Base-by-base conservation (phyloP, 2,888 invertebrate species). In the Drosophila demipolita region DNA sequence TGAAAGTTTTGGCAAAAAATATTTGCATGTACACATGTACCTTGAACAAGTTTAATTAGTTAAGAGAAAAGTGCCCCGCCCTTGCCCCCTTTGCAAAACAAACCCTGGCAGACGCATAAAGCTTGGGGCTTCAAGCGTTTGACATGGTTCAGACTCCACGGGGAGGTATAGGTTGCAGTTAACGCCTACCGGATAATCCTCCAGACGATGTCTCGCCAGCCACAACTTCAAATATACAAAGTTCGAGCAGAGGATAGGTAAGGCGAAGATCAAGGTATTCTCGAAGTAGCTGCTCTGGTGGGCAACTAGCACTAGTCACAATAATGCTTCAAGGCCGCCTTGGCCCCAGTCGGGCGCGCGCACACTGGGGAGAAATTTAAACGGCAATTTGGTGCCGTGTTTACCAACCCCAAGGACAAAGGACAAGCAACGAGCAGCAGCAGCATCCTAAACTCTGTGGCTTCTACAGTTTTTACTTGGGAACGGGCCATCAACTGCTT, bases 371-470 rank as follows among this genome's bases (percentile, higher is more conserved):
- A 80, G 87, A 86, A 90, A 87, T 90, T 87, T 90, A 87, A 87
- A 88, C 90, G 87, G 90, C 87, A 90, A 87, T 90, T 87, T 86
- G 87, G 90, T 73, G 83, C 87, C 82, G 78, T 89, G 88, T 89
- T 89, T 89, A 84, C 83, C 89, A 87, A 84, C 89, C 85, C 88
- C 89, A 85, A 89, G 82, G 87, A 84, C 80, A 82, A 50, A 71
- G 63, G 67, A 65, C 76, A 62, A 55, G 52, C 55, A 50, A 68
- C 57, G n/a, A 65, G 45, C 79, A 82, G 70, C 70, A 74, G 45
- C 76, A 82, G 80, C 76, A 80, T 67, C 89, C 83, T 69, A 85
- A 82, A 80, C 80, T 67, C 48, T 65, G 65, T 60, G 70, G 71
- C 71, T 62, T 80, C 60, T 75, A 60, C 62, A 57, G 66, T 85